Evolutionary conservation across 92 coral and sea anemone species (phyloP).

Genomic region (Paragorgia papillata): DNA sequence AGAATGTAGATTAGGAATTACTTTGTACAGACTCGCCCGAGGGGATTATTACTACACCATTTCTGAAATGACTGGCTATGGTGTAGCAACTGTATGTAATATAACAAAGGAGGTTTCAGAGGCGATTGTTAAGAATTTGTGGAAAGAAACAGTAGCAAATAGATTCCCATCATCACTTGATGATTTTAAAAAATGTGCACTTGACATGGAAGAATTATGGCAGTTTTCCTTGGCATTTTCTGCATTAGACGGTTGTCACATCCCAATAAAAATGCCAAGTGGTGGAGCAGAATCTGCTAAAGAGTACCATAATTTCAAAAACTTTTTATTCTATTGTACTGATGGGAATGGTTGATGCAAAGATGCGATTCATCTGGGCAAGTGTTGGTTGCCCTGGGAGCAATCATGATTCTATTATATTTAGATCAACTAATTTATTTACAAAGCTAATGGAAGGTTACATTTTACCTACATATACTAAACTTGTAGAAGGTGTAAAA

Average conservation of each 20-base stretch:
- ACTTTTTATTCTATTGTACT: conserved; percentile 53
- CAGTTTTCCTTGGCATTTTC: conserved; percentile 42
- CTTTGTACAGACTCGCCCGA: conserved; percentile 34
- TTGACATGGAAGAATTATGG: conserved; percentile 46
- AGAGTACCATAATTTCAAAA: conserved; percentile 61
- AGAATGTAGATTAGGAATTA: conserved; percentile 17
- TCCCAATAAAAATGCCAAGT: conserved; percentile 49
- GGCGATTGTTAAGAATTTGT: neutral
- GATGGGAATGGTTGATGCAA: conserved; percentile 61
- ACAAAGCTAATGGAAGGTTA: conserved; percentile 11
- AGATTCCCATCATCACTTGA: conserved; percentile 19
- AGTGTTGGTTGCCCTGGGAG: conserved; percentile 55
- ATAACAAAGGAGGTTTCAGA: conserved; percentile 36
- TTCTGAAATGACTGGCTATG: conserved; percentile 45
- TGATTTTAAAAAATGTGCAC: conserved; percentile 9
- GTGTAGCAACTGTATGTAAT: conserved; percentile 36
- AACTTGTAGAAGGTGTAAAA: conserved; percentile 4
- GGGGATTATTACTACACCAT: conserved; percentile 49
- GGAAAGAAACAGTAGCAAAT: conserved; percentile 16
- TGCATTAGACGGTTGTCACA: conserved; percentile 46
- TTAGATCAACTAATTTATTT: conserved; percentile 9
- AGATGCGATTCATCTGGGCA: conserved; percentile 51
- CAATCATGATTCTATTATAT: conserved; percentile 24
- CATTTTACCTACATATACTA: conserved; percentile 11
- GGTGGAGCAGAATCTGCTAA: conserved; percentile 57